phyloP scores from a whole-genome alignment of 2,888 invertebrate species.

The Apodemia zela region DNA sequence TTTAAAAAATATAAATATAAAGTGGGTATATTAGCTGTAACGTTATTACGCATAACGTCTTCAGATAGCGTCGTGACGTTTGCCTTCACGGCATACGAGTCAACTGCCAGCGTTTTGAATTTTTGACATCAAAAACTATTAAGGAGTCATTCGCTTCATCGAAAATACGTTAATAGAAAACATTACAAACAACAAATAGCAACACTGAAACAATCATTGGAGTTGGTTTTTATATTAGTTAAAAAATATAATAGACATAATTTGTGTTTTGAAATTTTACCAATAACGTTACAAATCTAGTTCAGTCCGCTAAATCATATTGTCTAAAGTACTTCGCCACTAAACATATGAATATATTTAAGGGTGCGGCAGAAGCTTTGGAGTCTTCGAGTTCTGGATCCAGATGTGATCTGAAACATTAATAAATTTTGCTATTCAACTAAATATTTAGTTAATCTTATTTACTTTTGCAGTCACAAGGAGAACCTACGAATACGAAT shows the following conservation, averaged over 20 bases:
- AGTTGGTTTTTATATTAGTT: not conserved
- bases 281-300: not conserved
- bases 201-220: not conserved
- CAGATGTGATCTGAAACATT: conserved; percentile 53
- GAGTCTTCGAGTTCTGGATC: conserved; percentile 55
- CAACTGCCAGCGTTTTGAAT: too few relatives aligned
- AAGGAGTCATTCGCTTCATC: too few relatives aligned
- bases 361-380: conserved; percentile 63
- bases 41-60: too few relatives aligned
- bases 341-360: conserved; percentile 88
- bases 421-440: not conserved
- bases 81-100: too few relatives aligned
- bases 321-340: conserved; percentile 88
- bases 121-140: too few relatives aligned
- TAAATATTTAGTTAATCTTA: not conserved
- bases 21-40: too few relatives aligned
- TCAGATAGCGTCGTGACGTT: too few relatives aligned
- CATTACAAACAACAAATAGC: not conserved
- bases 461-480: not conserved
- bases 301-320: conserved; percentile 84
- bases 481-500: too few relatives aligned
- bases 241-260: not conserved
- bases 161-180: too few relatives aligned
- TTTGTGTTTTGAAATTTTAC: not conserved
- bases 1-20: too few relatives aligned